Conservation (phyloP, 2,888 invertebrate genomes). For the Temnothorax rugatulus region DNA sequence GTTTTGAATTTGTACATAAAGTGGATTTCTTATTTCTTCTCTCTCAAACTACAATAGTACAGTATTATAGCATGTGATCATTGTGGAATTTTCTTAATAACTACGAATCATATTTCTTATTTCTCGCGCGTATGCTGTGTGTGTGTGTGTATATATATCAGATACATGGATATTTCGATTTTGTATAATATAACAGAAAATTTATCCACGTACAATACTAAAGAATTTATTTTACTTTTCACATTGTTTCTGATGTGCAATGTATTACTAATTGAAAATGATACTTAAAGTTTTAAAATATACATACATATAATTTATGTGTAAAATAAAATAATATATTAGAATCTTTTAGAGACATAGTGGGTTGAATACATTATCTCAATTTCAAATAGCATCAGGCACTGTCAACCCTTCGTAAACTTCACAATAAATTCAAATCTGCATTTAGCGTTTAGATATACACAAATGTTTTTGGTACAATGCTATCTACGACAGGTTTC, state of each 20-base stretch:
- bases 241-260: not conserved
- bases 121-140: not conserved
- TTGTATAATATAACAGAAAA: slow-evolving; percentile 26
- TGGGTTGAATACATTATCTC: slow-evolving; percentile 69
- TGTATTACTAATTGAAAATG: not conserved
- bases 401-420: slow-evolving; percentile 79
- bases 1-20: slow-evolving; percentile 6
- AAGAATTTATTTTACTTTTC: not conserved
- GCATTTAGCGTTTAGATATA: slow-evolving; percentile 45
- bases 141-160: not conserved
- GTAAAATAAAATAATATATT: slow-evolving; percentile 52
- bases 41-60: not conserved
- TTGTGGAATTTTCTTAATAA: slow-evolving; percentile 2
- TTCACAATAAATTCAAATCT: slow-evolving; percentile 64
- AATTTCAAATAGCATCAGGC: slow-evolving; percentile 78
- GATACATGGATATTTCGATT: not conserved
- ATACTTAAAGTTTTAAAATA: not conserved
- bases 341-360: slow-evolving; percentile 62
- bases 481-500: slow-evolving; percentile 31
- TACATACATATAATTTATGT: slow-evolving; percentile 17
- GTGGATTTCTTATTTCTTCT: not conserved
- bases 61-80: not conserved
- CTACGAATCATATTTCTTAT: not conserved
- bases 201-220: not conserved
- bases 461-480: slow-evolving; percentile 34